Evolutionary conservation across 2,888 invertebrate genomes (phyloP), one percentile per base, ranked within the genome.

Genomic region (Macrosiphum euphorbiae): DNA sequence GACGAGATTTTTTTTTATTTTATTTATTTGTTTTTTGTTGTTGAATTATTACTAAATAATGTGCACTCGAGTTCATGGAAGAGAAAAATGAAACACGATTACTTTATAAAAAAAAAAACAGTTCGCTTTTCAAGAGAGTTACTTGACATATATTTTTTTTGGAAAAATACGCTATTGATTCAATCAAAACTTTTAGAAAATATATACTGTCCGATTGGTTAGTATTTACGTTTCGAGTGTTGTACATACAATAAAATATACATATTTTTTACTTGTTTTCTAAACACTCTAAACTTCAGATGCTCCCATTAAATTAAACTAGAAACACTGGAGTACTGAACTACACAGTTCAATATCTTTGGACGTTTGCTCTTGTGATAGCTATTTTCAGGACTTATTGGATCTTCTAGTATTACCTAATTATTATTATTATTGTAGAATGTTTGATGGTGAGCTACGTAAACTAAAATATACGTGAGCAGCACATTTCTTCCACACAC

Each of bases 101-200:
- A 55, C 55, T 55, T 85, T 91, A 44, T 44, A 47, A 11, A 47
- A 13, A 24, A 88, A 35, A 90, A 84, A 50, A 52, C 41, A 41
- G 50, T 84, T 84, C 52, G 28, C 41, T 28, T 84, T 52, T 91
- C 50, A 41, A 55, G 41, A 84, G 90, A 55, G 55, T 84, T 52
- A 52, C 90, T 90, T 90, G 84, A 91, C 52, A 41, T 91, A 13
- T 52, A 3, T 52, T 91, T 88, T 61, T 24, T 90, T 52, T 41
- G 11, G 5, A 26, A 78, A 90, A 67, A 67, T 67, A n/a, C n/a
- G 28, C 28, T 28, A 84, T 91, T 84, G 84, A 91, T 91, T 91
- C 41, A 84, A 91, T 91, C 52, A 78, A 88, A 90, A 91, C 84
- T 91, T 91, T 55, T 41, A 2, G 41, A 85, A 91, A 84, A 85